phyloP scores from a whole-genome alignment of 35 echinoderm and acorn worm species.

The Anneissia japonica region DNA sequence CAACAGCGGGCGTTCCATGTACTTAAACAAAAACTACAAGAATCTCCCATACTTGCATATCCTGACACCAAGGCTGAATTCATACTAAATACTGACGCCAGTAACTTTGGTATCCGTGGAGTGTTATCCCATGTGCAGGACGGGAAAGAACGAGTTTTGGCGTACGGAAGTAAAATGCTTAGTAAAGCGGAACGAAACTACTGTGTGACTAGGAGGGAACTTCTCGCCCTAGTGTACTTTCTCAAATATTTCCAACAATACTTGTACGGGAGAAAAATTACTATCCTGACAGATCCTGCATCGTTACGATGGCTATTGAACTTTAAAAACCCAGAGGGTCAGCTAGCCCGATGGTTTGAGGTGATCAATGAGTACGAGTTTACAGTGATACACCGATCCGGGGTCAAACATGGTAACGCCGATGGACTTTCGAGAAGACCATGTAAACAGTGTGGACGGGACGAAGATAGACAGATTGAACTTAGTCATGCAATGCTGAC shows the following conservation, averaged over 20 bases:
- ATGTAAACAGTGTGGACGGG: too few relatives aligned
- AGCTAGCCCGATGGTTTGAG: background rate
- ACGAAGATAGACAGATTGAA: background rate
- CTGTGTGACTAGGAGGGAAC: background rate
- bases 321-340: background rate
- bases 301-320: background rate
- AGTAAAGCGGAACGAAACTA: constrained; percentile 10
- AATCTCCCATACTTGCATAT: too few relatives aligned
- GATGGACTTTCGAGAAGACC: background rate
- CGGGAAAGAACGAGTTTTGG: constrained; percentile 8
- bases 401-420: background rate
- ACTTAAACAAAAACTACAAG: too few relatives aligned
- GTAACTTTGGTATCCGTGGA: background rate
- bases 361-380: background rate
- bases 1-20: too few relatives aligned
- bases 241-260: background rate
- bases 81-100: background rate
- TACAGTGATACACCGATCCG: background rate
- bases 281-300: background rate
- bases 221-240: background rate
- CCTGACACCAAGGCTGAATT: too few relatives aligned
- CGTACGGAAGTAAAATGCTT: constrained; percentile 10
- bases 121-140: background rate
- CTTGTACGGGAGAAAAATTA: constrained; percentile 1
- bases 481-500: too few relatives aligned